These are phyloP conservation scores for Bombus ignitus DNA, from an alignment of 1,140 invertebrate genomes.

Conservation along the genomic window DNA sequence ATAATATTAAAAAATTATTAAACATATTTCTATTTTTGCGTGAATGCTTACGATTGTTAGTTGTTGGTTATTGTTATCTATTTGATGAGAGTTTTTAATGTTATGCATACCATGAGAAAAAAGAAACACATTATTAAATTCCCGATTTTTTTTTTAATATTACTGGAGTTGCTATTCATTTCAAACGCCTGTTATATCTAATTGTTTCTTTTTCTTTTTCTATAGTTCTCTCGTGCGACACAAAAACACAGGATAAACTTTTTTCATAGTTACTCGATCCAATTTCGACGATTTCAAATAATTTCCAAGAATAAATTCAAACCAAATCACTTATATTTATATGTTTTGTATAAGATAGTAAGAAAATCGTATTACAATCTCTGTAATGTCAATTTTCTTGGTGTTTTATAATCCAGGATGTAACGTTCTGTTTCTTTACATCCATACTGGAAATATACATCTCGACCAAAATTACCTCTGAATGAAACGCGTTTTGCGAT, in stretches of 20 bases:
- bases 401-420: background rate
- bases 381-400: slow-evolving; percentile 8
- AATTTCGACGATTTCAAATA: slow-evolving; percentile 6
- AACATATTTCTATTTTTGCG: slow-evolving; percentile 81
- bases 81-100: slow-evolving; percentile 81
- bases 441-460: slow-evolving; percentile 35
- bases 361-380: slow-evolving; percentile 29
- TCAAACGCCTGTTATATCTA: slow-evolving; percentile 55
- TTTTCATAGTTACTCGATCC: background rate
- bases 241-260: background rate
- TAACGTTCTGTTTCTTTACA: slow-evolving; percentile 37
- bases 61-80: slow-evolving; percentile 82
- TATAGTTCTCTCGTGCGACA: slow-evolving; percentile 7
- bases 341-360: slow-evolving; percentile 22
- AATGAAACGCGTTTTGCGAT: slow-evolving; percentile 61
- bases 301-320: background rate
- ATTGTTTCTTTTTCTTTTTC: slow-evolving; percentile 13
- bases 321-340: background rate
- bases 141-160: slow-evolving; percentile 56
- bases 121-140: slow-evolving; percentile 66
- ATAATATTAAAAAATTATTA: slow-evolving; percentile 75
- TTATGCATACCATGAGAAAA: slow-evolving; percentile 72
- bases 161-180: slow-evolving; percentile 64
- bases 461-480: slow-evolving; percentile 71
- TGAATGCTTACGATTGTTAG: slow-evolving; percentile 81